A percentile compares a stretch with the other conserved stretches of the same genome.
Evolutionary conservation across 2,113 vertebrate genomes (phyloP).

Genomic region (Gambusia holbrooki): DNA sequence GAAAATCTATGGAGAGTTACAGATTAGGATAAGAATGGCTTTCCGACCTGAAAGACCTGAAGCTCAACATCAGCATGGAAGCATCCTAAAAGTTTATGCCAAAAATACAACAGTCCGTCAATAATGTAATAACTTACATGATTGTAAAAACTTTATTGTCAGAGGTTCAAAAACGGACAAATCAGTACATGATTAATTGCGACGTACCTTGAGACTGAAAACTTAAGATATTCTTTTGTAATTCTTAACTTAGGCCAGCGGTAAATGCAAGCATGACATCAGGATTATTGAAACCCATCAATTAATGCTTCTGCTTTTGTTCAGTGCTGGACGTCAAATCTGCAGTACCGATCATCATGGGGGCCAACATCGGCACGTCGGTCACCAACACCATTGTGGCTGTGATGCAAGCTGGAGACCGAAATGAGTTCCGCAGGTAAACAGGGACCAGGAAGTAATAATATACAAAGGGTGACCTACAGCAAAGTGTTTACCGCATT

Average conservation of each 20-base stretch:
- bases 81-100: too few species aligned
- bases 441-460: background rate
- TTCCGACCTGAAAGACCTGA: too few species aligned
- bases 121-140: too few species aligned
- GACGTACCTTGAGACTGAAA: background rate
- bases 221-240: background rate
- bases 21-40: too few species aligned
- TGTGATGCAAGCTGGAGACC: conserved; percentile 92
- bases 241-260: background rate
- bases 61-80: too few species aligned
- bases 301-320: background rate
- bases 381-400: conserved; percentile 97
- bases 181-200: too few species aligned
- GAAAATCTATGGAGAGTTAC: too few species aligned
- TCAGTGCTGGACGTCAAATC: conserved; percentile 86
- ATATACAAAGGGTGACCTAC: background rate
- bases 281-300: background rate
- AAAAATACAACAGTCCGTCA: too few species aligned
- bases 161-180: too few species aligned
- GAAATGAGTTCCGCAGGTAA: conserved; percentile 95
- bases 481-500: background rate
- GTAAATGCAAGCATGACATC: background rate
- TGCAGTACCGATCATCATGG: conserved; percentile 96
- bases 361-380: conserved; percentile 96
- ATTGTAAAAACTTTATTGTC: too few species aligned